These are phyloP conservation scores for Leiothrix lutea DNA, from an alignment of 2,113 vertebrate genomes.

Conservation along the genomic window DNA sequence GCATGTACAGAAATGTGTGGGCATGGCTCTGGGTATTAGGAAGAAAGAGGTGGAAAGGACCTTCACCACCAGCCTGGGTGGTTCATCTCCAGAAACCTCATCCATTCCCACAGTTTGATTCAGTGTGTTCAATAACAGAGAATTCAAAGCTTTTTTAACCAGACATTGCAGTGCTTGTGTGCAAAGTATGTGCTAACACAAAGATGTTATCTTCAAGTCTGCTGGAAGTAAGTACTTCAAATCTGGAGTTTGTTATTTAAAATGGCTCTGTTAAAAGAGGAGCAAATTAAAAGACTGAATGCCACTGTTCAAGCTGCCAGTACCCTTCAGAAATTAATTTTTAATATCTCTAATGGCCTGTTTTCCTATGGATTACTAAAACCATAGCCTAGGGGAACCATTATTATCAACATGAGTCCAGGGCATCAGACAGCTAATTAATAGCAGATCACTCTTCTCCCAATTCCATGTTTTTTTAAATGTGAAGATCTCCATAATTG, in stretches of 20 bases:
- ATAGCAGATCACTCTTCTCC: background rate
- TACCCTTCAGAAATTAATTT: background rate
- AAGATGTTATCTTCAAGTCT: background rate
- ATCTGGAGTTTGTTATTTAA: background rate
- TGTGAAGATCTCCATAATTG: slow-evolving; percentile 25
- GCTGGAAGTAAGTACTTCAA: background rate
- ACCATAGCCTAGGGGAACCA: background rate
- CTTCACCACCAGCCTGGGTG: background rate
- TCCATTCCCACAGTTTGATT: background rate
- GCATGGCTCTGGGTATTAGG: background rate
- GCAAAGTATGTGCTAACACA: background rate
- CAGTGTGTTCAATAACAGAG: background rate
- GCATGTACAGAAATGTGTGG: background rate
- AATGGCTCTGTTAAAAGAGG: background rate
- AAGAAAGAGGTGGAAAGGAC: background rate
- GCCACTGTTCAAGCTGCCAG: background rate
- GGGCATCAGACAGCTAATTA: slow-evolving; percentile 26
- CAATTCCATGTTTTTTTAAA: background rate
- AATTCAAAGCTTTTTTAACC: background rate
- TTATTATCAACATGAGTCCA: background rate
- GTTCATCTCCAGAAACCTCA: background rate
- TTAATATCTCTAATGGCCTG: background rate
- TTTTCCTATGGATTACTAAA: slow-evolving; percentile 28
- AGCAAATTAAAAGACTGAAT: background rate
- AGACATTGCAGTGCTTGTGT: background rate